Evolutionary conservation across 2,888 invertebrate species (phyloP).

Genomic region (Cylloceria caligata): DNA sequence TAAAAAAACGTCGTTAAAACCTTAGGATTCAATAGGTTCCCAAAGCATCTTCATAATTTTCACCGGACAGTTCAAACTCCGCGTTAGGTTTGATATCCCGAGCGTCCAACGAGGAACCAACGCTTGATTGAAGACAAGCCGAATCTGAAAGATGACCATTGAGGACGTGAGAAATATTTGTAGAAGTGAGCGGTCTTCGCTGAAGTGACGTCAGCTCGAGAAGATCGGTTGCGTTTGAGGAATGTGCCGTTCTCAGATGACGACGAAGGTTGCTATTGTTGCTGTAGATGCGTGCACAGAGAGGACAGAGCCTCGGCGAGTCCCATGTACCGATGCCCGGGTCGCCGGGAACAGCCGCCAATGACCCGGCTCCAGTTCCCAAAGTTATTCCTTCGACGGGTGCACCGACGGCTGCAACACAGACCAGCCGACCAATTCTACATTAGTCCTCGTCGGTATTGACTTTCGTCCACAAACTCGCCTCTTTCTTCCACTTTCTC

Average conservation of each 20-base stretch:
- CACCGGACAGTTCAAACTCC: constrained; percentile 15
- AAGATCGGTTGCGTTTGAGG: constrained; percentile 74
- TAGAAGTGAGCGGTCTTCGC: constrained; percentile 59
- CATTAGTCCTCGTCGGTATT: constrained; percentile 70
- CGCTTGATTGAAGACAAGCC: not conserved
- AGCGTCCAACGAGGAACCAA: constrained; percentile 14
- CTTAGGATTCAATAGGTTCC: constrained; percentile 5
- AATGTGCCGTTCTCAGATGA: constrained; percentile 76
- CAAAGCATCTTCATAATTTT: constrained; percentile 25
- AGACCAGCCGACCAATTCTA: constrained; percentile 77
- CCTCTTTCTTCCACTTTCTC: not conserved
- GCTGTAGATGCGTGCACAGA: constrained; percentile 80
- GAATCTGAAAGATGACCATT: constrained; percentile 35
- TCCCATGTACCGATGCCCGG: constrained; percentile 76
- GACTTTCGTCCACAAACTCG: constrained; percentile 32
- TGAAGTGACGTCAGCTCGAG: constrained; percentile 77
- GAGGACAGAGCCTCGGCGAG: constrained; percentile 79
- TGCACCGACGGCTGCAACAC: constrained; percentile 75
- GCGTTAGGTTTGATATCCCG: constrained; percentile 7
- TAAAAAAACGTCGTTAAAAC: not conserved
- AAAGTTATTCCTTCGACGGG: constrained; percentile 49
- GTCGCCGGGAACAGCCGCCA: constrained; percentile 61
- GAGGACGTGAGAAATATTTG: constrained; percentile 15
- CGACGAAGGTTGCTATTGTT: constrained; percentile 81
- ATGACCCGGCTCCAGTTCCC: constrained; percentile 46